phyloP scores from a whole-genome alignment of 2,888 invertebrate species.

The Lasioglossum zephyrum region DNA sequence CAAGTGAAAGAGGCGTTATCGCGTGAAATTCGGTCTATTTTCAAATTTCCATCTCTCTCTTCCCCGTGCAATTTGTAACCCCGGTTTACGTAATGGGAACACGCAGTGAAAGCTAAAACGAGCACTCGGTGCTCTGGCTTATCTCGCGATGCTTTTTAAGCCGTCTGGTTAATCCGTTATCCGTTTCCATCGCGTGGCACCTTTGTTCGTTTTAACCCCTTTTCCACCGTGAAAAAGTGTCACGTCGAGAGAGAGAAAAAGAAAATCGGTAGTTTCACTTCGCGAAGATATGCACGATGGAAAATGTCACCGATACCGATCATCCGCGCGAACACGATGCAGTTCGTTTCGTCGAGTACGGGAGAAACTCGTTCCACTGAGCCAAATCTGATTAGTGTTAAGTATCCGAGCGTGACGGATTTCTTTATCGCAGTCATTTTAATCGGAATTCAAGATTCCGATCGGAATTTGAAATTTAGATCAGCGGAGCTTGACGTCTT shows the following conservation, averaged over 20 bases:
- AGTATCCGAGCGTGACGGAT: neutral
- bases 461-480: slow-evolving; percentile 1
- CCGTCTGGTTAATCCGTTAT: slow-evolving; percentile 19
- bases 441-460: neutral
- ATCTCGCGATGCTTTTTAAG: slow-evolving; percentile 26
- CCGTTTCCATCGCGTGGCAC: neutral
- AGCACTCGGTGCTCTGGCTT: slow-evolving; percentile 13
- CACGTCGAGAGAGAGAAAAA: neutral
- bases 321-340: neutral
- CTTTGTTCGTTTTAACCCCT: neutral
- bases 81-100: slow-evolving; percentile 37
- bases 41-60: slow-evolving; percentile 22
- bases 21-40: slow-evolving; percentile 11
- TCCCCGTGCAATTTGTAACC: neutral
- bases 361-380: slow-evolving; percentile 19
- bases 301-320: slow-evolving; percentile 3
- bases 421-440: neutral
- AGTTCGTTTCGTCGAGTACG: neutral
- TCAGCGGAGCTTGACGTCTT: neutral
- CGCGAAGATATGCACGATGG: neutral
- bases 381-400: slow-evolving; percentile 1
- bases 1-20: neutral
- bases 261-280: neutral
- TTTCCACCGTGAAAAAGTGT: neutral
- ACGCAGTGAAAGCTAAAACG: slow-evolving; percentile 51